Percentiles rank a stretch among this genome's conserved stretches.
Conservation (phyloP, 2,888 invertebrate species). For the Cephus pygmeus region DNA sequence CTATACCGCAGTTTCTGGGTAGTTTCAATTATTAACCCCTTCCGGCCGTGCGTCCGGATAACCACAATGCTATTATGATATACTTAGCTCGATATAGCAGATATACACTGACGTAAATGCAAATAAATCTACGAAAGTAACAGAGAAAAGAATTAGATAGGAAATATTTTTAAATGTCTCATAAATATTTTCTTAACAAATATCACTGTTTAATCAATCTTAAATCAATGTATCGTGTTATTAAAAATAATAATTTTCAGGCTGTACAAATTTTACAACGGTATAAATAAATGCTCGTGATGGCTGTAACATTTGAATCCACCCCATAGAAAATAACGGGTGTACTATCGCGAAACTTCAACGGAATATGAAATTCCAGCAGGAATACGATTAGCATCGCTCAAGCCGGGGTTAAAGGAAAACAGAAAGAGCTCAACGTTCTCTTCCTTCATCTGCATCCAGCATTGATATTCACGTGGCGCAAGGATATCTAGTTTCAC, state of each 20-base stretch:
- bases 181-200: not conserved
- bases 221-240: not conserved
- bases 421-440: not conserved
- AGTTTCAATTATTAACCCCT: conserved; percentile 1
- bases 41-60: not conserved
- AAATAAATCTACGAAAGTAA: not conserved
- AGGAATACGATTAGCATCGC: not conserved
- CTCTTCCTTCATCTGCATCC: not conserved
- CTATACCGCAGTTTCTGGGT: not conserved
- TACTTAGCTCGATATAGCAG: not conserved
- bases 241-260: not conserved
- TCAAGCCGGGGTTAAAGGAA: not conserved
- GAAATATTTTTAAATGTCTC: not conserved
- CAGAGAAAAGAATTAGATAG: not conserved
- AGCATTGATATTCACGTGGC: not conserved
- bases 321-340: not conserved
- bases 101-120: not conserved
- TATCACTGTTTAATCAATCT: too few relatives aligned
- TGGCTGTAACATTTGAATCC: not conserved
- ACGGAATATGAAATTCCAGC: not conserved
- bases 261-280: not conserved
- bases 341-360: not conserved
- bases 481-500: not conserved
- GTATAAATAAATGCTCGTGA: not conserved
- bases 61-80: not conserved